Base-by-base conservation (phyloP, 2,797 vertebrate species). In the Chelidonichthys spinosus region DNA sequence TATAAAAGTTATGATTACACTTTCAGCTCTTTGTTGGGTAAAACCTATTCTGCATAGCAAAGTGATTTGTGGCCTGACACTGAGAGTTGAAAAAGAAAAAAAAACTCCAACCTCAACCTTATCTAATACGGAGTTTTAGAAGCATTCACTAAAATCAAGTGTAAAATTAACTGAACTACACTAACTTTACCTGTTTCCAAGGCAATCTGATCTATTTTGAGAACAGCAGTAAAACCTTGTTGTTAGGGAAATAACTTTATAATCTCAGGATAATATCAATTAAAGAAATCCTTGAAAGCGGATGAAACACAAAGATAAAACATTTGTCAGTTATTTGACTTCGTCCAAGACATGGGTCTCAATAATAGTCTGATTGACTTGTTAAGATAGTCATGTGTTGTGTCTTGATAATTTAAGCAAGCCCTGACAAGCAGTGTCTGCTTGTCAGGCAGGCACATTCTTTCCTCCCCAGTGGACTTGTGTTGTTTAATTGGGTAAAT, bases 401-500 rank as follows among this genome's bases (percentile, higher is more conserved):
- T 54, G 37, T 58, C 62, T 52, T 36, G 39, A 67, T 76, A 56
- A 72, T 66, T 52, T 37, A 72, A 81, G 69, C 85, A 85, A 78
- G 82, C 56, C 17, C 7, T 44, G 71, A 87, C 87, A 86, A 74
- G 85, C 83, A 65, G 44, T 8, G 39, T 4, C 4, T 76, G 46
- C 66, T 82, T 66, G 72, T 82, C 69, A 54, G 42, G 77, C 44
- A 76, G 72, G 55, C 61, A 47, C 59, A 64, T 71, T n/a, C 58
- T 59, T 65, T 47, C 58, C 66, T 73, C 60, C 85, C 81, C 63
- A 44, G 72, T 50, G 76, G 74, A 58, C 46, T 37, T 47, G 52
- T 63, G 36, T 39, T 66, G 53, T 79, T 84, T 88, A 85, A 88
- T 88, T 81, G 82, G 69, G 67, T 46, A 78, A 70, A 53, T 79